Base-by-base conservation (phyloP, 1,140 invertebrate genomes). In the Mylabris phalerata region DNA sequence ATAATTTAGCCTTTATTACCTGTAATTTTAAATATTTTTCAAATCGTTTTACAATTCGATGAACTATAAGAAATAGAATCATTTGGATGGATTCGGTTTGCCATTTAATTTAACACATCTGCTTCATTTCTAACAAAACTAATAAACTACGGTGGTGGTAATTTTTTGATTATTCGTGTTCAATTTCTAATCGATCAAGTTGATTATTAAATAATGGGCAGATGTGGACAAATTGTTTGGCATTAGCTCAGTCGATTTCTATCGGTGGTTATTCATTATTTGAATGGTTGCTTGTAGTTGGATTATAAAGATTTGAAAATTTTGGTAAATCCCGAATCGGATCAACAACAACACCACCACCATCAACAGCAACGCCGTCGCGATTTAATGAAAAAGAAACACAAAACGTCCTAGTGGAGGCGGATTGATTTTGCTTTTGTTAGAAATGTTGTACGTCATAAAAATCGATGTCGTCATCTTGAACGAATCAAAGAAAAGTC, bases 271-370 rank as follows among this genome's bases (percentile, higher is more conserved):
- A 72, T 49, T 64, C 70, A 68, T 65, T 73, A 57, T 70, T 71
- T 67, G 57, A 65, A 64, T 71, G 67, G 64, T 75, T 19, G 67
- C 63, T 73, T 73, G 48, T 71, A 78, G 77, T 62, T 77, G 55
- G 71, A 72, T 67, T 77, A 65, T 70, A 79, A 80, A 67, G 82
- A 83, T 67, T 62, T 83, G 50, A 82, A 80, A 67, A 75, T 80
- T 0, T 66, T 81, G 41, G 73, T 77, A 19, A 63, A 65, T 51
- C 10, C 26, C 41, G 74, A 72, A 25, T 41, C 65, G 9, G 62
- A 71, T 2, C 19, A 19, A 19, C 19, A 19, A 19, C 19, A 19
- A 1, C 19, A 19, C 1, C 19, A 19, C 19, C 19, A 19, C 1
- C 19, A 19, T 19, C 19, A 19, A 19, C 19, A 19, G 19, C 19